Percentiles rank a stretch among this genome's conserved stretches.
Conservation (phyloP, 2,888 invertebrate species). For the Cryptocephalus primarius region DNA sequence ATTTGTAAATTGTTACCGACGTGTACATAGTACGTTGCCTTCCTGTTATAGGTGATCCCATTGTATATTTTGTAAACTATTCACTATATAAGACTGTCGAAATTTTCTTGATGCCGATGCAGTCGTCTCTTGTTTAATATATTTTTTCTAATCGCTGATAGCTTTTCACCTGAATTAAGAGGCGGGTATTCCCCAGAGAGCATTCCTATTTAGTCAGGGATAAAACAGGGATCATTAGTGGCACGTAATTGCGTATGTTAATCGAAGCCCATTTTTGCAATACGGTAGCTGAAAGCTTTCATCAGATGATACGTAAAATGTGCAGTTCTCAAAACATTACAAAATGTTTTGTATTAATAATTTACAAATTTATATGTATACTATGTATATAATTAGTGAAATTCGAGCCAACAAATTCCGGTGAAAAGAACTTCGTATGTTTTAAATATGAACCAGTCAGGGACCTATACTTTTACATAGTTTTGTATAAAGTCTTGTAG, state of each 20-base stretch:
- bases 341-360: too few relatives aligned
- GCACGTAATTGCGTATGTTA: too few relatives aligned
- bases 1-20: constrained; percentile 23
- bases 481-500: constrained; percentile 38
- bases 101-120: constrained; percentile 15
- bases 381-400: background rate
- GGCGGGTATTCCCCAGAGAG: background rate
- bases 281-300: too few relatives aligned
- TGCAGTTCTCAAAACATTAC: too few relatives aligned
- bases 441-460: constrained; percentile 15
- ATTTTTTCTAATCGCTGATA: background rate
- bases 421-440: constrained; percentile 13
- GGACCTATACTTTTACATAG: constrained; percentile 34
- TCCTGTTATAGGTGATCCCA: background rate
- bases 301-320: too few relatives aligned
- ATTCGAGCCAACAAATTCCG: constrained; percentile 13
- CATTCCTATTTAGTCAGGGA: background rate
- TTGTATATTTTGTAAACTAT: constrained; percentile 31
- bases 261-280: too few relatives aligned
- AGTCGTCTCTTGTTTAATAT: constrained; percentile 9
- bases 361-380: background rate
- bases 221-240: too few relatives aligned
- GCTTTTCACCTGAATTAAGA: constrained; percentile 10
- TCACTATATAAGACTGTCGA: constrained; percentile 29
- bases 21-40: too few relatives aligned